Evolutionary conservation across 2,797 vertebrate species (phyloP), one percentile per base, ranked within the genome.

Genomic region (Xenopus petersii): DNA sequence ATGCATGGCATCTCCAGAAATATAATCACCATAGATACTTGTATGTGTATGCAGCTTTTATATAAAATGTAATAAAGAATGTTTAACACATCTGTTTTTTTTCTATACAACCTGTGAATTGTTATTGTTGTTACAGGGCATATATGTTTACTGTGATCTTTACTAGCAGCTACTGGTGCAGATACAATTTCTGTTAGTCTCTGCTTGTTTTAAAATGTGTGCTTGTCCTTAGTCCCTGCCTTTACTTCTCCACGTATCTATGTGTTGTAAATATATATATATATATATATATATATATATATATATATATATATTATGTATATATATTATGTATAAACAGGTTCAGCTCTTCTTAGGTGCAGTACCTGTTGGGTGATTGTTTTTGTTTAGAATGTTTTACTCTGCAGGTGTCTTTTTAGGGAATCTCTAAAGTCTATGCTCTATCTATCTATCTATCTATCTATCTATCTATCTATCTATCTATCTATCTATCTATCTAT

Each of bases 381-480:
- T 63, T 24, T 15, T 36, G 13, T 60, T 60, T 17, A 21, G n/a
- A 16, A 16, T 56, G 15, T 2, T 9, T 56, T 60, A 60, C 54
- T 17, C 16, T 56, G 54, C 15, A 12, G 11, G 11, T 12, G 49
- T 51, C 15, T 51, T 12, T 3, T 2, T 51, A 51, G 12, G 11
- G 11, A 51, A 51, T 51, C 15, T 10, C 10, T 12, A n/a, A 4
- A 15, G 1, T 17, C n/a, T 56, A 26, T 26, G 12, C 12, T 59
- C 60, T 62, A 62, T 36, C 60, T 62, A 30, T 62, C 60, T 62
- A 62, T 62, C 24, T 62, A 30, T 62, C 24, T 33, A 62, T 62
- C 60, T 62, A 33, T 62, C 60, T 62, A 62, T 62, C 60, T 62
- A 62, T 62, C 60, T 62, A 62, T 59, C 60, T 62, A 62, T 36